Evolutionary conservation across 2,113 vertebrate genomes (phyloP).

Genomic region (Microcebus lehilahytsara): DNA sequence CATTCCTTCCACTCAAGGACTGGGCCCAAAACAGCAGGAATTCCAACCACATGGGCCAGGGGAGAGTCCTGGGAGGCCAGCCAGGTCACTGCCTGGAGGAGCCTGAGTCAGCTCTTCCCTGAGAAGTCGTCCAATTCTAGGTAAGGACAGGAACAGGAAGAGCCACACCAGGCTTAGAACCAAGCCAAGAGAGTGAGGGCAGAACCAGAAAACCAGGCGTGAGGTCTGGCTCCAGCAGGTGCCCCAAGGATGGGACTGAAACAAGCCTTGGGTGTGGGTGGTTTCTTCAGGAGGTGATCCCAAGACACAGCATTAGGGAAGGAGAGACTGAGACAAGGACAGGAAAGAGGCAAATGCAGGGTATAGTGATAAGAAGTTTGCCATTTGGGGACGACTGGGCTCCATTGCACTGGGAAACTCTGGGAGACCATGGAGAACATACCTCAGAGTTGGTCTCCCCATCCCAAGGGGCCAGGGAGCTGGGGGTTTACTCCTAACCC

Average conservation of each 20-base stretch:
- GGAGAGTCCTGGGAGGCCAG: background rate
- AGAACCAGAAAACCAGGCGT: background rate
- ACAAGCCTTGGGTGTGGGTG: background rate
- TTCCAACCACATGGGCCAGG: background rate
- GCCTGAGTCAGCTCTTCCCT: too few relatives aligned
- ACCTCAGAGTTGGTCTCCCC: background rate
- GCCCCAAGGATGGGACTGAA: background rate
- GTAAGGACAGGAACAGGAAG: background rate
- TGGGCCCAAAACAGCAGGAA: background rate
- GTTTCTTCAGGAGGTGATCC: background rate
- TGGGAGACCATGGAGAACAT: fast-evolving
- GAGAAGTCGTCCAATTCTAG: background rate
- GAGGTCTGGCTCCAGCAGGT: background rate
- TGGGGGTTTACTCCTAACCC: background rate
- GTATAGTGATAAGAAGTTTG: background rate
- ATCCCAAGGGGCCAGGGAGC: background rate
- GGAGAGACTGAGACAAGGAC: background rate
- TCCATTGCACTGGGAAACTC: background rate
- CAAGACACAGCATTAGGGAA: background rate
- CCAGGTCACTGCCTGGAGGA: background rate
- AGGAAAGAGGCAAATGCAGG: background rate
- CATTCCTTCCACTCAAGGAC: background rate
- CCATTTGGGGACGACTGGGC: background rate
- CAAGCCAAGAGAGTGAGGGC: background rate
- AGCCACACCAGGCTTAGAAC: fast-evolving